Evolutionary conservation across 2,797 vertebrate species (phyloP).

Genomic region (Fistularia commersonii): DNA sequence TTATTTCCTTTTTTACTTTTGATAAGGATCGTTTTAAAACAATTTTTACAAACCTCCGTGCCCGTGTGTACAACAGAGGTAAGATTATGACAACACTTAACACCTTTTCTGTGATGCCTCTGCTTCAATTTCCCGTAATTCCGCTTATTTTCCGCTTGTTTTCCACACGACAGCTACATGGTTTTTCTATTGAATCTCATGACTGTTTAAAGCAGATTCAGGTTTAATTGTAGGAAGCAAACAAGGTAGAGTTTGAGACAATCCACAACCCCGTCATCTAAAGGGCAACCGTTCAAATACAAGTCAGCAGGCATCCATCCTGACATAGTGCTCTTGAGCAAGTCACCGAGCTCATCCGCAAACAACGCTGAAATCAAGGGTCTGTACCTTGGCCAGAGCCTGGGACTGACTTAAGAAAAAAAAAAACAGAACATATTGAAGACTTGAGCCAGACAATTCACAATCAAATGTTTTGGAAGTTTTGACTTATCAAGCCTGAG

Average conservation of each 20-base stretch:
- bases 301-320: conserved; percentile 42
- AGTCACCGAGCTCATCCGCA: conserved; percentile 23
- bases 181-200: neutral
- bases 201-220: neutral
- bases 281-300: conserved; percentile 39
- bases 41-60: too few species aligned
- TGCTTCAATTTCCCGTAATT: too few species aligned
- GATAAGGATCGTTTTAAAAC: too few species aligned
- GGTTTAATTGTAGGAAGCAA: conserved; percentile 8
- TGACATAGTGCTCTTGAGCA: conserved; percentile 54
- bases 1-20: too few species aligned
- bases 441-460: too few species aligned
- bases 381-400: neutral
- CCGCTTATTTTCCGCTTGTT: too few species aligned
- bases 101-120: too few species aligned
- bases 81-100: too few species aligned
- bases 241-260: conserved; percentile 7
- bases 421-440: neutral
- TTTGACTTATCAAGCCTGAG: too few species aligned
- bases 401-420: neutral
- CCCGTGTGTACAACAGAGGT: too few species aligned
- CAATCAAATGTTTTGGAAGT: too few species aligned
- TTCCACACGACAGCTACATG: too few species aligned
- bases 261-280: conserved; percentile 2
- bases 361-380: conserved; percentile 9